Evolutionary conservation across 1,140 invertebrate genomes (phyloP).

Genomic region (Archivesica marissinica): DNA sequence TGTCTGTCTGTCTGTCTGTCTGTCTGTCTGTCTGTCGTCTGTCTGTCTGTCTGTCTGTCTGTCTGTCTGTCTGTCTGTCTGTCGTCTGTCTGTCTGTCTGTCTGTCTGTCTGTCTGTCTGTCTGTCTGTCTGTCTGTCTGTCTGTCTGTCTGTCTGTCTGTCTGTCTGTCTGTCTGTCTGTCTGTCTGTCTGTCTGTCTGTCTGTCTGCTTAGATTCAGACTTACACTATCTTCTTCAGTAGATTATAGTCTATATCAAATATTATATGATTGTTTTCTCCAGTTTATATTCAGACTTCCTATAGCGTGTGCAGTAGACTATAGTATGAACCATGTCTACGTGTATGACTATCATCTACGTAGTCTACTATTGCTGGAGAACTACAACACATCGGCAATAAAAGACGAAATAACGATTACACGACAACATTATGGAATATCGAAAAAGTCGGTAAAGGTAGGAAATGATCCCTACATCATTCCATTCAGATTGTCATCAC

Average conservation of each 20-base stretch:
- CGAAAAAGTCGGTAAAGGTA: too few species aligned
- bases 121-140: constrained; percentile 58
- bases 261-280: too few species aligned
- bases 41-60: constrained; percentile 41
- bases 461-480: too few species aligned
- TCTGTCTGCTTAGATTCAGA: too few species aligned
- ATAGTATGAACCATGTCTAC: constrained; percentile 39
- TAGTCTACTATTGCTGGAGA: constrained; percentile 29
- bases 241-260: too few species aligned
- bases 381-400: constrained; percentile 45
- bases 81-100: constrained; percentile 49
- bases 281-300: constrained; percentile 26
- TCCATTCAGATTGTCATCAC: too few species aligned
- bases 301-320: constrained; percentile 46
- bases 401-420: constrained; percentile 22
- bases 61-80: constrained; percentile 25
- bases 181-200: too few species aligned
- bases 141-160: constrained; percentile 62
- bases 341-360: constrained; percentile 40
- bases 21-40: too few species aligned
- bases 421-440: constrained; percentile 37
- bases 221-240: too few species aligned
- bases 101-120: constrained; percentile 62
- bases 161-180: too few species aligned
- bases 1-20: too few species aligned